Evolutionary conservation across 2,113 vertebrate species (phyloP), one percentile per base, ranked within the genome.

Genomic region (Protobothrops flavoviridis): DNA sequence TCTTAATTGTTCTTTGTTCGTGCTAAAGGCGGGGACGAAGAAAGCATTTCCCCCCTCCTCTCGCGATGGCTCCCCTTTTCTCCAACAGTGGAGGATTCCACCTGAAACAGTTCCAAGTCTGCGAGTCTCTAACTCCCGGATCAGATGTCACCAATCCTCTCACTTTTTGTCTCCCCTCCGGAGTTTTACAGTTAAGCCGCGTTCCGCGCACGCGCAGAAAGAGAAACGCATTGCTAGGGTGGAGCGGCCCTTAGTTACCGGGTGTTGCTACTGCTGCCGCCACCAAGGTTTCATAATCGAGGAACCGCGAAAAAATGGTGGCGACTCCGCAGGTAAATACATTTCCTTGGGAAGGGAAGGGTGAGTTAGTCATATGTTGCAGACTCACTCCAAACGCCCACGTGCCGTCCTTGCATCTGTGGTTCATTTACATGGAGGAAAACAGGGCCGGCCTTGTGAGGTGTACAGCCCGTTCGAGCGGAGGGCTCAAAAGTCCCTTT

Each of bases 241-340:
- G 69, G 74, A 33, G 69, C 17, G 93, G 91, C 48, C 87, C 91
- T 86, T 94, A 86, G 90, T 69, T 86, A 94, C 92, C 26, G 64
- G 1, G 13, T 56, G 45, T 89, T 11, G 59, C 50, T 53, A 86
- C 15, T 15, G 39, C 23, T 11, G n/a, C 64, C 8, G 43, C 89
- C 9, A 1, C 10, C 87, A n/a, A 15, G 17, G 50, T 39, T n/a
- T 23, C 12, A 0, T 17, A 17, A 9, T 23, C 45, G 55, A 87
- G 55, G 88, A 12, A 12, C 45, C 69, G 43, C 4, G 2, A 23
- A 26, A 86, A 24, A 24, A 91, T 94, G 69, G 88, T 93, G 17
- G 89, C 2, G 24, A 85, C 56, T 9, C 92, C 88, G 20, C 88
- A 91, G 93, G 93, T 94, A 92, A 92, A 45, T 43, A 3, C 6